Evolutionary conservation across 37 sponge, comb jelly and placozoan species (phyloP).

Genomic region (Dysidea cf. avara): DNA sequence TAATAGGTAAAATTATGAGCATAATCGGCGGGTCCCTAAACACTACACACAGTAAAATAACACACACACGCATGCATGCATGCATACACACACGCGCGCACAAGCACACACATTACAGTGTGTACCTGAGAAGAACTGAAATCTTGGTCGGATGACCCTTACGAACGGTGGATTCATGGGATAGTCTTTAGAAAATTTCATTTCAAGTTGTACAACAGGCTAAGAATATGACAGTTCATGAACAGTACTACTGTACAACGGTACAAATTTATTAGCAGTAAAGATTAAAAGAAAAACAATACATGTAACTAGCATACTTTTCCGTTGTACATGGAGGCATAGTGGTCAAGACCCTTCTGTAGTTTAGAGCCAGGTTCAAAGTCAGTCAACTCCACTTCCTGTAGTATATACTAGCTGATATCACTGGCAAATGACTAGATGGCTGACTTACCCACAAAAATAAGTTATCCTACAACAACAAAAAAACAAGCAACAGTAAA

Average conservation of each 20-base stretch:
- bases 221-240: neutral
- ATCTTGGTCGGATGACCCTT: slow-evolving; percentile 67
- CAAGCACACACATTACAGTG: neutral
- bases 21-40: too few species aligned
- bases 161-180: slow-evolving; percentile 87
- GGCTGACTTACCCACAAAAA: too few species aligned
- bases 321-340: slow-evolving; percentile 50
- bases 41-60: too few species aligned
- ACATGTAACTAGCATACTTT: slow-evolving; percentile 28
- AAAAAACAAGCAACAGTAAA: neutral
- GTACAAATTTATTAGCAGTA: neutral
- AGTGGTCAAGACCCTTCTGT: slow-evolving; percentile 43
- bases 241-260: neutral
- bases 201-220: slow-evolving; percentile 76
- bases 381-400: slow-evolving; percentile 72
- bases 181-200: slow-evolving; percentile 87
- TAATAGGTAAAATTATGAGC: too few species aligned
- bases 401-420: too few species aligned
- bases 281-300: neutral
- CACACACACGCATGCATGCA: neutral
- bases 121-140: slow-evolving; percentile 77
- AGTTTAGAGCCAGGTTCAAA: slow-evolving; percentile 55
- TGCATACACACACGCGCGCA: neutral
- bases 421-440: too few species aligned
- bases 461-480: slow-evolving; percentile 48